Evolutionary conservation across 2,797 vertebrate species (phyloP), one percentile per base, ranked within the genome.

Genomic region (Catharus ustulatus): DNA sequence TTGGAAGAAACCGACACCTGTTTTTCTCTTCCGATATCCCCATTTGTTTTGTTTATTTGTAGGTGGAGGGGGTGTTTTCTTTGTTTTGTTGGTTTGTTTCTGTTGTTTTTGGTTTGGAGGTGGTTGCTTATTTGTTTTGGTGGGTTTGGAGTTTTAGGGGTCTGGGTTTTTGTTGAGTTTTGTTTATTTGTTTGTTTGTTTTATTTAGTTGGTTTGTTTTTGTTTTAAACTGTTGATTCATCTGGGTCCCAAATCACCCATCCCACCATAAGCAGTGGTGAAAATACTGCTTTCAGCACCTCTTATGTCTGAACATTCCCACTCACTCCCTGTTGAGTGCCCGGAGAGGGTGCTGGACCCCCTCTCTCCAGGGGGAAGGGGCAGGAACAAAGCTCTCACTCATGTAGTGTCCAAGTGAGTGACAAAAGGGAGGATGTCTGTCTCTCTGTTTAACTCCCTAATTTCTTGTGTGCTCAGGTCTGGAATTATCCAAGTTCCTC

Each of bases 1-100:
- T 95, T 96, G 96, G 84, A 87, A 95, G 84, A 94, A 95, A 74
- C 36, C 8, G 17, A 96, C 89, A 92, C 27, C 14, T 86, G 43
- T 62, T 88, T 84, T 80, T 90, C 61, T 76, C 57, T 88, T 90
- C 51, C 2, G 0, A 82, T 90, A 90, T 86, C 89, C 84, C 87
- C 86, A 38, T 88, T 61, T 64, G 42, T 67, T 87, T 69, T 26
- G 38, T 49, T 84, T 62, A 15, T 58, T 89, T 19, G 36, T 67
- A 87, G 64, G 10, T 29, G 38, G 30, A 8, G 9, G 21, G 8
- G 10, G 11, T 15, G 10, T 0, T 40, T 40, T 80, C 11, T 26
- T 42, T 34, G 36, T 71, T 29, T 34, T 19, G 14, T 26, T 74
- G 29, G 29, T 68, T 64, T 14, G 13, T 38, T 83, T 66, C 67